Evolutionary conservation across 2,797 vertebrate genomes (phyloP), one percentile per base, ranked within the genome.

Genomic region (Lepus townsendii): DNA sequence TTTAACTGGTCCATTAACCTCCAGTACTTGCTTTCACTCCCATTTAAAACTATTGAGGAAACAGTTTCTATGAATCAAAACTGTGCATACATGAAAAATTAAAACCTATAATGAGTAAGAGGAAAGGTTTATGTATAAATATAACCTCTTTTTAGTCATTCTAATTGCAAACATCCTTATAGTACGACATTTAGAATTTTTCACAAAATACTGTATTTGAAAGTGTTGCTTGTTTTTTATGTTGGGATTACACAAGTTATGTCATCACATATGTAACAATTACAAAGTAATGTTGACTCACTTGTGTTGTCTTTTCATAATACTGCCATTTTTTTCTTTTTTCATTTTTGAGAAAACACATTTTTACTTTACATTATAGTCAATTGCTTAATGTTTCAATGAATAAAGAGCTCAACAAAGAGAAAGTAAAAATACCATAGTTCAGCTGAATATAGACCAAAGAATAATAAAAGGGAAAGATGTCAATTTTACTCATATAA

Each of bases 101-200:
- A 90, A 90, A 83, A 84, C 75, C 50, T 73, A 2, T 20, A 84
- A 73, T 97, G 85, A 96, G 82, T 88, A 89, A 96, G 90, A 2
- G 52, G 4, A 97, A 97, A 77, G 93, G 35, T 10, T 90, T 97
- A 92, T 93, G 68, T 80, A 89, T 96, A 96, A 95, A 47, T 62
- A 73, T 63, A 63, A 62, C 84, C 96, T 83, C 88, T 97, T 97
- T 96, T 86, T 97, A 63, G 94, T 47, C 13, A 97, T 93, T 97
- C 73, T 97, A 98, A 98, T 98, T 98, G 97, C 96, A 98, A 98
- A 98, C 97, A 98, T 98, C 98, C 98, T 99, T 98, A 98, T 98
- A 96, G 98, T 98, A 98, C 97, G 98, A 98, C 96, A 96, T 98
- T 98, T 98, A 98, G 98, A 98, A 98, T 98, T 99, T 99, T 99